Evolutionary conservation across 2,888 invertebrate species (phyloP), one percentile per base, ranked within the genome.

Genomic region (Phoenoteleia sp.): DNA sequence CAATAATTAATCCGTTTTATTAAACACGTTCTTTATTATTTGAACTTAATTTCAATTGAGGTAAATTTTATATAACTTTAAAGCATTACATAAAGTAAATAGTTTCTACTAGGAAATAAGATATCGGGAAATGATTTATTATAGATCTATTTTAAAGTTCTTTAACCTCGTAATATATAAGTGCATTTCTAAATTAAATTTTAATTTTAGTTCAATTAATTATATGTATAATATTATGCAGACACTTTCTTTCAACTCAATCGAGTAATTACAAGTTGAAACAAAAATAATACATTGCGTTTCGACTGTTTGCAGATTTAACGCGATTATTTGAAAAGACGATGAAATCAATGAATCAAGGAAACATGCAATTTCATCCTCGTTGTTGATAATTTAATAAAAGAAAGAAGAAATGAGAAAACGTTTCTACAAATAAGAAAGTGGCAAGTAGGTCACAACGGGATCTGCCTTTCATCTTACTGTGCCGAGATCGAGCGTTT

Each of bases 371-470:
- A 36, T 60, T 67, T 75, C 75, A 81, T 81, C 60, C 27, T 71
- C 23, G n/a, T n/a, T 7, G 45, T 36, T 60, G 69, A 52, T 69
- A 13, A 62, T 69, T 75, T 69, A 81, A 75, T 75, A 54, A 81
- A 77, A 86, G 83, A 83, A 83, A 76, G 60, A 84, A 84, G 76
- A 66, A 23, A 21, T 66, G 71, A 76, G 81, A 80, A 82, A 66
- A 82, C 45, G 54, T 66, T 67, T 83, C 27, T 72, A 33, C 19
- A 67, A 80, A 82, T 86, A 89, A 89, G 91, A 91, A 91, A 90
- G 90, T 88, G 81, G 89, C 84, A 91, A 93, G 92, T 93, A 84
- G 93, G 93, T 89, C 92, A 87, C 92, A 93, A 93, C 93, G 93
- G 93, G 90, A 93, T 92, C 89, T 90, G 92, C 91, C 91, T 92